Percentiles rank a stretch among this genome's conserved stretches.
Evolutionary conservation across 1,140 invertebrate genomes (phyloP).

Genomic region (Heliothis virescens): DNA sequence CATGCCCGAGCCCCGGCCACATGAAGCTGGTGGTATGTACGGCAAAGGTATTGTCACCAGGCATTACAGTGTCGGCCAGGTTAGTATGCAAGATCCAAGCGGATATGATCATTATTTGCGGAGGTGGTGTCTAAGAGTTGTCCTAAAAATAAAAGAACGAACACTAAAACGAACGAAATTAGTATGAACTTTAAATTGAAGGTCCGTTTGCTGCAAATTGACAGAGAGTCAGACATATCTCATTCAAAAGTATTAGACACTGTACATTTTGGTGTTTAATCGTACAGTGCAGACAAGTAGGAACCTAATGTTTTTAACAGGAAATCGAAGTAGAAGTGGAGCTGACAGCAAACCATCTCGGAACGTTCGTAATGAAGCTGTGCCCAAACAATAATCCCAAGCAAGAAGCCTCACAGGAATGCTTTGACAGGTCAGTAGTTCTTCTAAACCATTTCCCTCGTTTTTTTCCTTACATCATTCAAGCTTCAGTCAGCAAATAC

Average conservation of each 20-base stretch:
- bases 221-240: too few species aligned
- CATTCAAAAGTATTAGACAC: not conserved
- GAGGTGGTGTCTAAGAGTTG: not conserved
- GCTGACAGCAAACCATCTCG: slow-evolving; percentile 96
- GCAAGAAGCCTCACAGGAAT: slow-evolving; percentile 92
- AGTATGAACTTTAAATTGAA: too few species aligned
- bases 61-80: slow-evolving; percentile 93
- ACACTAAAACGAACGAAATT: too few species aligned
- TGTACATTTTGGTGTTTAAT: not conserved
- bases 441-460: too few species aligned
- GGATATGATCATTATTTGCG: slow-evolving; percentile 47
- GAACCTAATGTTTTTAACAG: slow-evolving; percentile 72
- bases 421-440: slow-evolving; percentile 90
- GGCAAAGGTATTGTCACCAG: slow-evolving; percentile 94
- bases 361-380: slow-evolving; percentile 93
- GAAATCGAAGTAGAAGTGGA: slow-evolving; percentile 94
- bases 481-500: too few species aligned
- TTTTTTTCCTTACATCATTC: too few species aligned
- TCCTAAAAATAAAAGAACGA: not conserved
- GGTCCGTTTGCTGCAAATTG: too few species aligned
- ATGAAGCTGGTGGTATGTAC: slow-evolving; percentile 95
- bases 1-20: slow-evolving; percentile 90
- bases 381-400: slow-evolving; percentile 94
- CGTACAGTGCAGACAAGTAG: slow-evolving; percentile 14
- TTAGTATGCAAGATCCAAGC: slow-evolving; percentile 61